Evolutionary conservation across 2,113 vertebrate genomes (phyloP).

Genomic region (Barnardius zonarius): DNA sequence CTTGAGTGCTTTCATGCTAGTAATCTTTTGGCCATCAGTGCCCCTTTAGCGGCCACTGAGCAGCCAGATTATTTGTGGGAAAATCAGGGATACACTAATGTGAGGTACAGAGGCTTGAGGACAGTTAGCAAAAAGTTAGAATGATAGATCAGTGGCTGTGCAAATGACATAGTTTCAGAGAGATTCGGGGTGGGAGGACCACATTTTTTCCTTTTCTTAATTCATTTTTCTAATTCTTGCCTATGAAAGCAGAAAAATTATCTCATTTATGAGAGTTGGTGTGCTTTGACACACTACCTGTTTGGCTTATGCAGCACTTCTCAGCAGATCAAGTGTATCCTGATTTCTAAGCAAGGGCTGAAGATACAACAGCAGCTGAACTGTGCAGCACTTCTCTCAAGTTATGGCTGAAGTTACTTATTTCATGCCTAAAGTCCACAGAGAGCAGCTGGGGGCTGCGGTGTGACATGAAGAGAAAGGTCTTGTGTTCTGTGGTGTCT

Average conservation of each 20-base stretch:
- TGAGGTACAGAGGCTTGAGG: background rate
- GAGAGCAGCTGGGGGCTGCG: background rate
- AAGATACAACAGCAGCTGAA: background rate
- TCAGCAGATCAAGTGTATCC: background rate
- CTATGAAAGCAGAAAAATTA: background rate
- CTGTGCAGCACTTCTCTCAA: background rate
- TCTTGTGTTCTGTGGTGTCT: background rate
- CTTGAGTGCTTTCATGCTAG: background rate
- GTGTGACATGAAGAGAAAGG: background rate
- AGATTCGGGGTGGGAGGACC: background rate
- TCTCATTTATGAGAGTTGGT: background rate
- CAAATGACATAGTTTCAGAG: background rate
- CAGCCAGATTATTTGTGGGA: background rate
- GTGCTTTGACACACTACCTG: background rate
- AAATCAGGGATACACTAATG: fast-evolving
- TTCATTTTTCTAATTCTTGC: background rate
- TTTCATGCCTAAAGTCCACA: background rate
- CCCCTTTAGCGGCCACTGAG: background rate
- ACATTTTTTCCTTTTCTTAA: background rate
- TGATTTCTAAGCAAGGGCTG: background rate
- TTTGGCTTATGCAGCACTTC: background rate
- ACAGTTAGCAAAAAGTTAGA: background rate
- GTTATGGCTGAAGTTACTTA: background rate
- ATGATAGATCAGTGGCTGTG: background rate
- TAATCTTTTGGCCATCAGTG: background rate